Evolutionary conservation across 2,888 invertebrate species (phyloP).

Genomic region (Sphaeridia pumilis): DNA sequence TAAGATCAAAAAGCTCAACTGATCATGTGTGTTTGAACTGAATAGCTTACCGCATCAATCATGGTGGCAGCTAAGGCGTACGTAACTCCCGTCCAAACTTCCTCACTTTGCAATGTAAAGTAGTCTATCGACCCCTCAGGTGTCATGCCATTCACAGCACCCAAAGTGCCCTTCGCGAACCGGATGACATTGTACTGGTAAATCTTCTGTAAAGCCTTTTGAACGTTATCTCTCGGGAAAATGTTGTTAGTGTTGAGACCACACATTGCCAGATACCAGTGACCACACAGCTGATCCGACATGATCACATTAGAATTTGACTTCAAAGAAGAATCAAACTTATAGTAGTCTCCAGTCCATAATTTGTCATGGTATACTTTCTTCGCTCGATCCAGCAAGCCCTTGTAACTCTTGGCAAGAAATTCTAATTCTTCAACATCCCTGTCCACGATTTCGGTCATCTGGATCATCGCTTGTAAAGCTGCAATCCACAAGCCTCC

Average conservation of each 20-base stretch:
- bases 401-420: constrained; percentile 42
- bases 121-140: constrained; percentile 55
- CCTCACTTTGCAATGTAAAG: constrained; percentile 71
- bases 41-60: constrained; percentile 58
- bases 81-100: constrained; percentile 86
- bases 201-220: constrained; percentile 57
- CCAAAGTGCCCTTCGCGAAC: constrained; percentile 63
- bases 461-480: constrained; percentile 53
- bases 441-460: constrained; percentile 51
- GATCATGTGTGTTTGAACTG: too few relatives aligned
- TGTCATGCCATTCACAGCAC: constrained; percentile 82
- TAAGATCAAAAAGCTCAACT: too few relatives aligned
- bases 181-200: constrained; percentile 71
- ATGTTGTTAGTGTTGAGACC: constrained; percentile 54
- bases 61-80: constrained; percentile 75
- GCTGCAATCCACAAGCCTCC: constrained; percentile 82
- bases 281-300: constrained; percentile 88
- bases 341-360: constrained; percentile 64
- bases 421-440: constrained; percentile 47
- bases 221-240: constrained; percentile 64
- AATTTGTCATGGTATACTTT: constrained; percentile 58
- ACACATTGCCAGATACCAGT: constrained; percentile 67
- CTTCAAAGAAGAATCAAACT: constrained; percentile 61
- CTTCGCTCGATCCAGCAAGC: constrained; percentile 54
- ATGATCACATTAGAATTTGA: constrained; percentile 44